Evolutionary conservation across 2,888 invertebrate species (phyloP), one percentile per base, ranked within the genome.

Genomic region (Pandemis cinnamomeana): DNA sequence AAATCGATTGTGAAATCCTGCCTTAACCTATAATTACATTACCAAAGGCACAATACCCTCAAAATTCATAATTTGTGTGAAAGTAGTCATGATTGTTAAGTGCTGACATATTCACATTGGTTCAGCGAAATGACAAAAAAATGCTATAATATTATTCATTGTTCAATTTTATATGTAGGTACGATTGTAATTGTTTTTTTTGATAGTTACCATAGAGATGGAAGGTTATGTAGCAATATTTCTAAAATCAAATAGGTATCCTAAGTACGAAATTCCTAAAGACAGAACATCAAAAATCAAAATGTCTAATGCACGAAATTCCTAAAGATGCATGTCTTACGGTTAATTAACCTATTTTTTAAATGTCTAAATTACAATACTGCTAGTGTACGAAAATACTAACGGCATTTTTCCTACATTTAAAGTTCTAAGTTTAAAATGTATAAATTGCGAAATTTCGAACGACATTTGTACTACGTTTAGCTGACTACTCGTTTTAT

Each of bases 31-130:
- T 86, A 80, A 73, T 87, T 88, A 88, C 80, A 71, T 87, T 88
- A 88, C 86, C 78, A 89, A 93, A 93, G 93, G 93, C 93, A 93
- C 93, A 88, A 87, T 91, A 90, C 87, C 90, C 86, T 83, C 44
- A 72, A 86, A 87, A 87, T 86, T 81, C 80, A 84, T 84, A 83
- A 82, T 79, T 75, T 72, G 75, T 75, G 74, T 78, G 72, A 74
- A 74, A 36, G 27, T 36, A 36, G 27, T 36, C 27, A 36, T 36
- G 27, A 36, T 36, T 36, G 27, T 2, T 36, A 36, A 36, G 27
- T 36, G 77, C 75, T 78, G 81, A 77, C 71, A 44, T 71, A 27
- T 27, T 11, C 63, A 63, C 46, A 42, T 44, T 44, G 62, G 36
- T 46, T 67, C 51, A 51, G 36, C 36, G 0, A 44, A 41, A 63